These are phyloP conservation scores for Dufourea novaeangliae DNA, from an alignment of 1,140 invertebrate species.

Conservation along the genomic window DNA sequence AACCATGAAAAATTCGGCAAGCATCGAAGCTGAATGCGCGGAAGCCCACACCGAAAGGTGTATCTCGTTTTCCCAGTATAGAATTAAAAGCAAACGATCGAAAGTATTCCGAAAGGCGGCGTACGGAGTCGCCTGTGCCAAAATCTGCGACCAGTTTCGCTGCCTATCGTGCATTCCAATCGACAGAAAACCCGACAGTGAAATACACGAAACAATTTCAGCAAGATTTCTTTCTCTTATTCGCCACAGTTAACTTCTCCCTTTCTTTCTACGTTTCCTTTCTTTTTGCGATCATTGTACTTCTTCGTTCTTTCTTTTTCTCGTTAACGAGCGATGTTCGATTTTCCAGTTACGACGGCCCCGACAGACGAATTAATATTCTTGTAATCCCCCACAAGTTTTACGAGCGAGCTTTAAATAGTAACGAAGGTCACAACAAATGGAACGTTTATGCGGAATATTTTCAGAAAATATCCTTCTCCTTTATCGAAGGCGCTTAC, in stretches of 20 bases:
- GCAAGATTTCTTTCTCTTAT: conserved; percentile 46
- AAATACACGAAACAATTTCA: conserved; percentile 63
- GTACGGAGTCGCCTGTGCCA: conserved; percentile 39
- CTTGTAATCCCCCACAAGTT: conserved; percentile 11
- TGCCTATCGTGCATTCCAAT: conserved; percentile 71
- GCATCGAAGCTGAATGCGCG: conserved; percentile 22
- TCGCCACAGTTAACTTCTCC: background rate
- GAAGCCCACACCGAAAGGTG: conserved; percentile 29
- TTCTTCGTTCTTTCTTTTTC: background rate
- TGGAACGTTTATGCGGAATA: background rate
- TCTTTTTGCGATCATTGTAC: background rate
- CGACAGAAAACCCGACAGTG: conserved; percentile 57
- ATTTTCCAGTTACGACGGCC: conserved; percentile 28
- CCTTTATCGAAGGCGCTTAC: too few species aligned
- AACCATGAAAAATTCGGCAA: conserved; percentile 30
- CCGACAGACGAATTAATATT: conserved; percentile 25
- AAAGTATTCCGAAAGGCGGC: conserved; percentile 49
- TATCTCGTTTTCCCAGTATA: conserved; percentile 22
- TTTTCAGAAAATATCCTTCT: background rate
- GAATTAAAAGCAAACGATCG: conserved; percentile 57
- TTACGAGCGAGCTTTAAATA: conserved; percentile 49
- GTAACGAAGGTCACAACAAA: conserved; percentile 24
- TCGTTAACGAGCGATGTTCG: conserved; percentile 21
- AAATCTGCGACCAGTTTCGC: conserved; percentile 68
- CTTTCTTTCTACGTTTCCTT: background rate